Evolutionary conservation across 2,888 invertebrate species (phyloP).

Genomic region (Agrochola lota): DNA sequence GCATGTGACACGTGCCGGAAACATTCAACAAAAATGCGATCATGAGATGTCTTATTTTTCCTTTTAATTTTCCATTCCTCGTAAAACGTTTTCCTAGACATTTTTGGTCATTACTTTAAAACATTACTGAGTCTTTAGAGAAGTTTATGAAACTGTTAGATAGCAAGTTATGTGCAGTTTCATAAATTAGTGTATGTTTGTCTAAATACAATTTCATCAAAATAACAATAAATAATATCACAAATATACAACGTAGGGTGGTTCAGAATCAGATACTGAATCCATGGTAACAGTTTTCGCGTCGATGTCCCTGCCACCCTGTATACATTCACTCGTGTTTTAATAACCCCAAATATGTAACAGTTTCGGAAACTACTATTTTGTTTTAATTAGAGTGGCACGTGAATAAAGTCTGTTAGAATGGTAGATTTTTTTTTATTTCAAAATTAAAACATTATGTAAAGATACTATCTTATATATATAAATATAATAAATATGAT

Average conservation of each 20-base stretch:
- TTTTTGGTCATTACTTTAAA: background rate
- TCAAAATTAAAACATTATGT: background rate
- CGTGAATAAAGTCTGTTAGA: background rate
- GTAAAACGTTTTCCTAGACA: background rate
- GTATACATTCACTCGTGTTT: background rate
- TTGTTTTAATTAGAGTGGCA: background rate
- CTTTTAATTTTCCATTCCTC: slow-evolving; percentile 1
- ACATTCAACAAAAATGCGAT: slow-evolving; percentile 4
- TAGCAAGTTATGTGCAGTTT: background rate
- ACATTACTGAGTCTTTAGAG: background rate
- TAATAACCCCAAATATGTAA: background rate
- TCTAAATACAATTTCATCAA: background rate
- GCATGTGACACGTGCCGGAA: slow-evolving; percentile 16
- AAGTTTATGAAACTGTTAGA: background rate
- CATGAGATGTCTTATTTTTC: background rate
- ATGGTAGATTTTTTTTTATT: background rate
- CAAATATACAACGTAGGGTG: background rate
- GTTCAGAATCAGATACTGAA: no score
- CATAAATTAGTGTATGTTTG: background rate
- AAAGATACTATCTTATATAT: no score
- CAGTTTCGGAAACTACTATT: background rate
- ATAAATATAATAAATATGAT: no score
- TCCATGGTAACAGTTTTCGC: no score
- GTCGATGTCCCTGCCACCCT: no score
- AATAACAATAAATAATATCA: background rate